phyloP scores from a whole-genome alignment of 2,113 vertebrate species.

The Ictalurus furcatus region DNA sequence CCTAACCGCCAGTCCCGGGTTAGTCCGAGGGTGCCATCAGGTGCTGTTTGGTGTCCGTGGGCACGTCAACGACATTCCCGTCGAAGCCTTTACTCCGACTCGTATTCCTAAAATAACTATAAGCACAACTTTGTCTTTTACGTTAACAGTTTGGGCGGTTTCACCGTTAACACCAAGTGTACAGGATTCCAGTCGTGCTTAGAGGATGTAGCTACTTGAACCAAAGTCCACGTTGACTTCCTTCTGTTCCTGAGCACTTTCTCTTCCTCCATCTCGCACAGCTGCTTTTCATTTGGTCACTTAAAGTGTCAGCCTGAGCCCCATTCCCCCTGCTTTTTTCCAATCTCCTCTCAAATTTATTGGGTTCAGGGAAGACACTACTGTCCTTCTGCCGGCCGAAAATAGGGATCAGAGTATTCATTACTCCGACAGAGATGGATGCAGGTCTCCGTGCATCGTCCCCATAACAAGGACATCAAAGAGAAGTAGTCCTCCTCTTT shows the following conservation, averaged over 20 bases:
- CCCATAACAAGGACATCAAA: constrained; percentile 81
- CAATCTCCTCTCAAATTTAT: constrained; percentile 84
- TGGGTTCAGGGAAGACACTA: constrained; percentile 82
- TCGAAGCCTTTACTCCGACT: constrained; percentile 4
- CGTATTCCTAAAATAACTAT: constrained; percentile 10
- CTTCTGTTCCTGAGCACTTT: constrained; percentile 49
- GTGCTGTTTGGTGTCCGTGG: constrained; percentile 58
- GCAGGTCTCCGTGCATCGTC: constrained; percentile 70
- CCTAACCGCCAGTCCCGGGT: constrained; percentile 47
- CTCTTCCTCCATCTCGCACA: constrained; percentile 50
- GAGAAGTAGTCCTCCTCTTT: constrained; percentile 77
- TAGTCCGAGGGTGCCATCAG: constrained; percentile 60
- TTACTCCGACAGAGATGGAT: constrained; percentile 84
- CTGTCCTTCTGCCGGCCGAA: constrained; percentile 80
- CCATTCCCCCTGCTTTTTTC: constrained; percentile 76
- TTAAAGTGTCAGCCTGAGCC: constrained; percentile 71
- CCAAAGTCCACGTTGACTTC: constrained; percentile 51
- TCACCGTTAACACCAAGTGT: not conserved
- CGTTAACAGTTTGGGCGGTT: not conserved
- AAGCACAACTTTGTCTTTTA: constrained; percentile 23
- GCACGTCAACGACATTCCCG: constrained; percentile 35
- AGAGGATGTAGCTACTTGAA: constrained; percentile 58
- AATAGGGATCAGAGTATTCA: constrained; percentile 84
- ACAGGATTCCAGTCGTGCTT: not conserved
- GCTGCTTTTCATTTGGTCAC: constrained; percentile 77